phyloP scores from a whole-genome alignment of 1,140 invertebrate genomes.

The Drosophila novamexicana region DNA sequence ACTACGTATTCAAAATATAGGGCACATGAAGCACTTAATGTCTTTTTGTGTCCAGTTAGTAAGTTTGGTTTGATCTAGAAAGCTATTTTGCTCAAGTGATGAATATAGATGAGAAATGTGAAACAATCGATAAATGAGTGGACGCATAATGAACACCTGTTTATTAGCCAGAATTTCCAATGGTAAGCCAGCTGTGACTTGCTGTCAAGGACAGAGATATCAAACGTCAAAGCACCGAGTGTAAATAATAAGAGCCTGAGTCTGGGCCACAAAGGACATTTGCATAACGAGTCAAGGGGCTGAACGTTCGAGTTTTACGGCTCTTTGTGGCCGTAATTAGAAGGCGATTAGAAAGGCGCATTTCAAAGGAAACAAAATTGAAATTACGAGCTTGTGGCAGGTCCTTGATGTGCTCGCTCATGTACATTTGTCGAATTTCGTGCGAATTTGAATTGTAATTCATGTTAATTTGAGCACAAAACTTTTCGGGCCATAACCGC shows the following conservation, averaged over 20 bases:
- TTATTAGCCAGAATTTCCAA: slow-evolving; percentile 3
- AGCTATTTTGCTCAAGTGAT: not conserved
- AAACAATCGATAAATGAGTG: slow-evolving; percentile 16
- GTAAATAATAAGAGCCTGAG: slow-evolving; percentile 6
- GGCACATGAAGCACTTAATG: slow-evolving; percentile 69
- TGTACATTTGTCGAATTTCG: slow-evolving; percentile 51
- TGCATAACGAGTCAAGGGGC: slow-evolving; percentile 34
- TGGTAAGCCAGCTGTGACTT: not conserved
- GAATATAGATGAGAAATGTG: slow-evolving; percentile 9
- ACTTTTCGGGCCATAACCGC: slow-evolving; percentile 52
- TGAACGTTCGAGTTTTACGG: slow-evolving; percentile 10
- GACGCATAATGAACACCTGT: slow-evolving; percentile 15
- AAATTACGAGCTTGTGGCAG: slow-evolving; percentile 17
- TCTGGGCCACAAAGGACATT: slow-evolving; percentile 19
- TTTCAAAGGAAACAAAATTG: slow-evolving; percentile 37
- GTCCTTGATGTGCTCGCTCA: slow-evolving; percentile 21
- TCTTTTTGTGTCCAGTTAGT: slow-evolving; percentile 33
- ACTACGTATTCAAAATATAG: slow-evolving; percentile 62
- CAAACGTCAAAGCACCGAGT: slow-evolving; percentile 10
- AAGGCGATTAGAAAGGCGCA: slow-evolving; percentile 28
- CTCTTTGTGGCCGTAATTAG: slow-evolving; percentile 29
- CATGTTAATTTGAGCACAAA: slow-evolving; percentile 62
- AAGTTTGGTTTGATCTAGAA: slow-evolving; percentile 12
- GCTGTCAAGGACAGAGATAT: slow-evolving; percentile 13
- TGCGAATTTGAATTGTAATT: slow-evolving; percentile 72